Evolutionary conservation across 2,797 vertebrate genomes (phyloP), one percentile per base, ranked within the genome.

Genomic region (Syngnathus rostellatus): DNA sequence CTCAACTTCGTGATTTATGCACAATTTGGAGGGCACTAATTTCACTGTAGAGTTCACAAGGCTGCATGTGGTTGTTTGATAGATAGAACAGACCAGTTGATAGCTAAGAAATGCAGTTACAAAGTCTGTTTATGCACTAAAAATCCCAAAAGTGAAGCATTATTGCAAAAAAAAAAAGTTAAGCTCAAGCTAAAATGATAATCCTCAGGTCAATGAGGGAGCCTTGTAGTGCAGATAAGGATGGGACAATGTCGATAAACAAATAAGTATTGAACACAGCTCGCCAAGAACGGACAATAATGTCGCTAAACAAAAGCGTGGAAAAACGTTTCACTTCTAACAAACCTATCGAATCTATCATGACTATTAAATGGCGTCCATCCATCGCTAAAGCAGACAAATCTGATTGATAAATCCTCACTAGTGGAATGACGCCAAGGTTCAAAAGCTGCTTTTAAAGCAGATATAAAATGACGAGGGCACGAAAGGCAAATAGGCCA

Each of bases 1-100:
- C 81, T 79, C 73, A 79, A 68, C 69, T 55, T 68, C 51, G 54
- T 66, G 80, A 85, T 84, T 85, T 80, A 82, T 69, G 67, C 25
- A 51, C 37, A 31, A 71, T 54, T 63, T 72, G 53, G 38, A 73
- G 59, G 72, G 69, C 80, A 78, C 68, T 75, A 84, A 86, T 76
- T 82, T 70, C 71, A 74, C 72, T 67, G 39, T 53, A 8, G 66
- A 79, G 69, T 73, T 81, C 45, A 73, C 64, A 76, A 76, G 68
- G 64, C 68, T 57, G 40, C 67, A 73, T 79, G 73, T 73, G 77
- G 80, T 76, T 67, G 75, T 80, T 77, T 77, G 73, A 78, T 72
- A 69, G 73, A 74, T 45, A 57, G 68, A 77, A 83, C 70, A 76
- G 67, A 62, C 70, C 76, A 63, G 74, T 57, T 68, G 67, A 82